phyloP scores from a whole-genome alignment of 1,140 invertebrate species.

The Globodera rostochiensis region DNA sequence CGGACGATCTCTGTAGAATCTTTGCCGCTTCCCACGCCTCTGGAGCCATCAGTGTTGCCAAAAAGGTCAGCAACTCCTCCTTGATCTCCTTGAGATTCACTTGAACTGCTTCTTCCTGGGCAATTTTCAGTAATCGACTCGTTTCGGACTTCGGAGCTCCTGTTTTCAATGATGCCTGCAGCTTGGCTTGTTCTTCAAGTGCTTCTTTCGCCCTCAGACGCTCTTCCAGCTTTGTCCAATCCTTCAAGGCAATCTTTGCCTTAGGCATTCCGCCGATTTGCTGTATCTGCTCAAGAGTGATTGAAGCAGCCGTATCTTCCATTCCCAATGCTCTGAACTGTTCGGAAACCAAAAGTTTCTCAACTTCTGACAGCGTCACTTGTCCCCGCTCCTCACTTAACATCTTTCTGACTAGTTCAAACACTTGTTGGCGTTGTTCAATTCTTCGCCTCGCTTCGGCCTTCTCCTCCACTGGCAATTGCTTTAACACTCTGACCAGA shows the following conservation, averaged over 20 bases:
- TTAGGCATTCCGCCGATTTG: conserved; percentile 11
- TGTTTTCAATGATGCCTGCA: not conserved
- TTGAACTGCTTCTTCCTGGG: not conserved
- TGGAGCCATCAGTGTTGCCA: conserved; percentile 1
- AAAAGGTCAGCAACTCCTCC: not conserved
- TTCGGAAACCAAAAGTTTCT: not conserved
- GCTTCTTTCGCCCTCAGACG: conserved; percentile 2
- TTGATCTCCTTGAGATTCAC: not conserved
- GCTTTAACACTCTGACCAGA: too few relatives aligned
- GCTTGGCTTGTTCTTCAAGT: not conserved
- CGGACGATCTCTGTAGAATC: not conserved
- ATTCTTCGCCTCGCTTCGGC: not conserved
- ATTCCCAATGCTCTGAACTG: conserved; percentile 2
- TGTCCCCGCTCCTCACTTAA: not conserved
- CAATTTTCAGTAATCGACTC: not conserved
- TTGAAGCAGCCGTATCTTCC: not conserved
- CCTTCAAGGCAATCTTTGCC: not conserved
- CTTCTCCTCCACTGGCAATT: not conserved
- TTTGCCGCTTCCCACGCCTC: not conserved
- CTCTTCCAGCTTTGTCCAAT: conserved; percentile 12
- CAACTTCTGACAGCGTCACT: not conserved
- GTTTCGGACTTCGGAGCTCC: not conserved
- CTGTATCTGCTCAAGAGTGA: not conserved
- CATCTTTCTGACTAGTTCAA: too few relatives aligned
- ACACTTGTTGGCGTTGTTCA: too few relatives aligned